Evolutionary conservation across 2,888 invertebrate genomes (phyloP).

Genomic region (Meta bourneti): DNA sequence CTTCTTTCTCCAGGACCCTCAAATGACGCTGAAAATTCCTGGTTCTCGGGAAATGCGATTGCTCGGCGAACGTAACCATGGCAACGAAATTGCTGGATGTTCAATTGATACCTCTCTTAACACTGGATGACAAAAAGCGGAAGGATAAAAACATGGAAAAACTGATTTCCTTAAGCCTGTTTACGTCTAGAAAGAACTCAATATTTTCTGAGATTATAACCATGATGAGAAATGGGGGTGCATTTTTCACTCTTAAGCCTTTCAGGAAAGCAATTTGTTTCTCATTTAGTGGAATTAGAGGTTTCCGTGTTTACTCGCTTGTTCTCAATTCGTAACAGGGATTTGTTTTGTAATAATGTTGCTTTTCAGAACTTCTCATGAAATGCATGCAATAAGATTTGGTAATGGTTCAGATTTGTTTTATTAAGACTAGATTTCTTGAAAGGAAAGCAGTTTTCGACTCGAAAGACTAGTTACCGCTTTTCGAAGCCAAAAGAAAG

Average conservation of each 20-base stretch:
- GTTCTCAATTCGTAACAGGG: neutral
- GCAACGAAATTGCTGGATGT: conserved; percentile 26
- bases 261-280: conserved; percentile 18
- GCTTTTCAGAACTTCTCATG: no score
- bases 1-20: conserved; percentile 3
- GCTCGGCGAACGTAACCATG: conserved; percentile 5
- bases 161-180: neutral
- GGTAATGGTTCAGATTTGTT: neutral
- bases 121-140: neutral
- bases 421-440: neutral
- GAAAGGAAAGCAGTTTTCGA: no score
- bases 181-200: neutral
- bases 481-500: no score
- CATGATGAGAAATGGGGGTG: neutral
- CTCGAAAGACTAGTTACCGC: no score
- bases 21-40: conserved; percentile 14
- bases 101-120: conserved; percentile 32
- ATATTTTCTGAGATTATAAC: conserved; percentile 3
- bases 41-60: conserved; percentile 2
- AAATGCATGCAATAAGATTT: no score
- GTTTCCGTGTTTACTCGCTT: neutral
- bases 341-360: neutral
- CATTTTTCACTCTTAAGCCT: conserved; percentile 16
- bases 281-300: conserved; percentile 21
- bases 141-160: neutral